A percentile compares a stretch with the other conserved stretches of the same genome.
phyloP scores from a whole-genome alignment of 2,888 invertebrate species.

The Pteria penguin region DNA sequence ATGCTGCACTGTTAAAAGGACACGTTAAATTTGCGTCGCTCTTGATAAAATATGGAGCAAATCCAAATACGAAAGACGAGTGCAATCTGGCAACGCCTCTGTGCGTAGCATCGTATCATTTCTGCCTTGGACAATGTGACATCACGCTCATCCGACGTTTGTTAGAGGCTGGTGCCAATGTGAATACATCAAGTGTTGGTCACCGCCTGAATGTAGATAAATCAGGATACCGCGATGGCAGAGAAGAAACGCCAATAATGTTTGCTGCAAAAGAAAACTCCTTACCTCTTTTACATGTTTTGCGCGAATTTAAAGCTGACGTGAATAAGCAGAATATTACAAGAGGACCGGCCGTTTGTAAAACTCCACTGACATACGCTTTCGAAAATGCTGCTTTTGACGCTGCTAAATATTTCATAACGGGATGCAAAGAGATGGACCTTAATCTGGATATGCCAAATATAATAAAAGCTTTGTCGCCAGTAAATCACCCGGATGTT shows the following conservation, averaged over 20 bases:
- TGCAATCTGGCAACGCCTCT: constrained; percentile 44
- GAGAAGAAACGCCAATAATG: constrained; percentile 61
- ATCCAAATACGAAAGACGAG: constrained; percentile 52
- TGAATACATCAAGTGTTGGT: constrained; percentile 41
- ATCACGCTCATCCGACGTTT: constrained; percentile 51
- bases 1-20: constrained; percentile 48
- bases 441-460: background rate
- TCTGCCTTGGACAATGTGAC: constrained; percentile 37
- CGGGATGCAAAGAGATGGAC: constrained; percentile 24
- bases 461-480: background rate
- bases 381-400: constrained; percentile 46
- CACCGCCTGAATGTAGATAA: background rate
- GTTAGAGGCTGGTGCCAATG: constrained; percentile 61
- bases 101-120: constrained; percentile 16
- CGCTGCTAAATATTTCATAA: constrained; percentile 52
- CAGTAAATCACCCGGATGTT: constrained; percentile 14
- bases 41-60: constrained; percentile 60
- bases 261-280: constrained; percentile 61
- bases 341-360: constrained; percentile 43
- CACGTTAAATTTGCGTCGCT: constrained; percentile 55
- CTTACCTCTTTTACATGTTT: constrained; percentile 54
- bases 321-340: constrained; percentile 45
- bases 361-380: constrained; percentile 63
- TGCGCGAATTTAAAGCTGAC: constrained; percentile 62
- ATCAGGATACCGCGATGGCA: background rate